phyloP scores from a whole-genome alignment of 2,888 invertebrate genomes.

The Linnaemya tessellans region DNA sequence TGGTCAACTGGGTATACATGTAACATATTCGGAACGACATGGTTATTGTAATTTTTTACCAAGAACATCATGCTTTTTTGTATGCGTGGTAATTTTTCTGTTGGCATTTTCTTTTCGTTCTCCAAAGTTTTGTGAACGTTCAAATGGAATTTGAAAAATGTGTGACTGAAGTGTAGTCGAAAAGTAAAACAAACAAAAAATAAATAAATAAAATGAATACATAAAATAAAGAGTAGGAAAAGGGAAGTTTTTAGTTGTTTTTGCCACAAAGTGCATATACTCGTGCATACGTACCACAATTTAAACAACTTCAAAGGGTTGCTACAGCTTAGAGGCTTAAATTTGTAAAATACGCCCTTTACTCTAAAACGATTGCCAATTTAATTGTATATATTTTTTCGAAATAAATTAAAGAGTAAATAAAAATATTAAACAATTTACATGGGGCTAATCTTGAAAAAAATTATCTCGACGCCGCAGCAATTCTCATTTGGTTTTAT shows the following conservation, averaged over 20 bases:
- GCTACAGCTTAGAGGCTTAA: constrained; percentile 11
- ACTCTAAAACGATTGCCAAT: background rate
- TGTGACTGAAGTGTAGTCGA: constrained; percentile 34
- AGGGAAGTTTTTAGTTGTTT: constrained; percentile 30
- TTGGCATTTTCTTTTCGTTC: constrained; percentile 49
- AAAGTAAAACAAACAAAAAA: background rate
- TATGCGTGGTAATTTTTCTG: constrained; percentile 45
- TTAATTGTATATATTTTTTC: constrained; percentile 2
- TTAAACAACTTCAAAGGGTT: constrained; percentile 47
- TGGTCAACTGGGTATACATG: constrained; percentile 13
- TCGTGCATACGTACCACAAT: background rate
- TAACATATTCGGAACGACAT: constrained; percentile 3
- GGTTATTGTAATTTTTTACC: background rate
- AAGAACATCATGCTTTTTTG: constrained; percentile 35
- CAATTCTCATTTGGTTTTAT: no score
- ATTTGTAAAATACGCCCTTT: constrained; percentile 27
- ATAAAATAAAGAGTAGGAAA: constrained; percentile 9
- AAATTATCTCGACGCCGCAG: background rate
- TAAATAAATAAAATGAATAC: background rate
- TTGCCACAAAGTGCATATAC: constrained; percentile 50
- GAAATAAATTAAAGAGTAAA: background rate
- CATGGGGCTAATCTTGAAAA: background rate
- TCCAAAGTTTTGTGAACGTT: constrained; percentile 61
- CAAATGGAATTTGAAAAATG: constrained; percentile 66
- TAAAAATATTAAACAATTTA: background rate